Base-by-base conservation (phyloP, 2,888 invertebrate genomes). In the Ochlodes sylvanus region DNA sequence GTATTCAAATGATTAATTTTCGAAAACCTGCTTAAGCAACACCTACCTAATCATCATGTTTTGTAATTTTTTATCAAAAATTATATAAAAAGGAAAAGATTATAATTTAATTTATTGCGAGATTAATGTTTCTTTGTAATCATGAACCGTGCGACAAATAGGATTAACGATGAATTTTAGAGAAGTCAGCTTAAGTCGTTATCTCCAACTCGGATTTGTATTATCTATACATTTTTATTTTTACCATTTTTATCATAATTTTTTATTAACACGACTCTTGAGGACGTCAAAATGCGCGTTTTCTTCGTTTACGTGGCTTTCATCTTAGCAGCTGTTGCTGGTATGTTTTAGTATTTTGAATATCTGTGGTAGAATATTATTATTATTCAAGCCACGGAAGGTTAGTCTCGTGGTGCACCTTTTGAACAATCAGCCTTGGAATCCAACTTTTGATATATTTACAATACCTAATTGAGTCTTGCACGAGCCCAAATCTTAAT, bases 231-330 rank as follows among this genome's bases (percentile, higher is more conserved):
- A 9, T 17, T 15, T 34, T 34, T 6, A 9, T 15, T 34, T 34
- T 34, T 34, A 9, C 15, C 15, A n/a, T 9, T 41, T 19, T 58
- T 27, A 44, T 44, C 58, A 58, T 15, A 58, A 27, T n/a, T 44
- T n/a, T n/a, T 1, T 7, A 7, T 42, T 15, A 44, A 1, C 14
- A 41, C 27, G 7, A 14, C 21, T 14, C 15, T 27, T 19, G 4
- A 58, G 42, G 58, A 44, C 58, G 58, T 58, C 12, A 44, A 42
- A 27, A 58, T 58, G 58, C 21, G 44, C 7, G 58, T 3, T 17
- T 58, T 58, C 21, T 21, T 58, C 2, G 5, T 27, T n/a, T 38
- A 57, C 12, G 57, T 15, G 44, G 50, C 38, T 21, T 64, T 64
- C 17, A 21, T 32, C 19, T 21, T 44, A n/a, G 15, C 42, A 21